These are phyloP conservation scores for Standfussiana lucernea DNA, from an alignment of 2,888 invertebrate species.

Conservation along the genomic window DNA sequence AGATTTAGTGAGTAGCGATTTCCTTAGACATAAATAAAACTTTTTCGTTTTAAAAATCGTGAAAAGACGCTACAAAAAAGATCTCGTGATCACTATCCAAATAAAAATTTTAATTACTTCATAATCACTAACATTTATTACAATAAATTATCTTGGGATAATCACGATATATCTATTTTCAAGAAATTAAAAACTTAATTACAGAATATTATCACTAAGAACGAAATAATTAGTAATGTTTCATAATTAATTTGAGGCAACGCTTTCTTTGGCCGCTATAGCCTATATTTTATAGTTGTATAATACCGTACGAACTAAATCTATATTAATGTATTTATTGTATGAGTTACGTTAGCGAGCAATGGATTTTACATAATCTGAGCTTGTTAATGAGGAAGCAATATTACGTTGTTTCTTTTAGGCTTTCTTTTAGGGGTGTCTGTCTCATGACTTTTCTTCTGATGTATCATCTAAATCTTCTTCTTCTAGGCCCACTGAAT, in stretches of 20 bases:
- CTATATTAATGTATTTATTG: slow-evolving; percentile 16
- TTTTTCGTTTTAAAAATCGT: slow-evolving; percentile 16
- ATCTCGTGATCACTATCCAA: slow-evolving; percentile 38
- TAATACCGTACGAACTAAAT: slow-evolving; percentile 14
- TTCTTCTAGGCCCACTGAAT: background rate
- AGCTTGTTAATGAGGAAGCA: background rate
- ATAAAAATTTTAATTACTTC: slow-evolving; percentile 43
- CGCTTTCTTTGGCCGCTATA: slow-evolving; percentile 32
- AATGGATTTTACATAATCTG: slow-evolving; percentile 16
- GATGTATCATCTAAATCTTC: background rate
- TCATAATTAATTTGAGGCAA: slow-evolving; percentile 45
- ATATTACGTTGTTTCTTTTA: background rate
- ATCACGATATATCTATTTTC: slow-evolving; percentile 56
- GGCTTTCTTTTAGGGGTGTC: background rate
- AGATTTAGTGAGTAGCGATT: slow-evolving; percentile 13
- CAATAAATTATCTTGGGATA: slow-evolving; percentile 58
- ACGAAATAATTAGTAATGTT: slow-evolving; percentile 50
- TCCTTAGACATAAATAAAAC: slow-evolving; percentile 1
- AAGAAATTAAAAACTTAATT: slow-evolving; percentile 62
- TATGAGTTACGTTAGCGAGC: slow-evolving; percentile 2
- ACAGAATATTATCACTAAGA: slow-evolving; percentile 47
- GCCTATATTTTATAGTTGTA: slow-evolving; percentile 38
- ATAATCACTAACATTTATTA: slow-evolving; percentile 59
- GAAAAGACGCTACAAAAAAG: slow-evolving; percentile 40
- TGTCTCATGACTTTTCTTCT: background rate